phyloP scores from a whole-genome alignment of 1,140 invertebrate species.

The Drosophila nasuta region DNA sequence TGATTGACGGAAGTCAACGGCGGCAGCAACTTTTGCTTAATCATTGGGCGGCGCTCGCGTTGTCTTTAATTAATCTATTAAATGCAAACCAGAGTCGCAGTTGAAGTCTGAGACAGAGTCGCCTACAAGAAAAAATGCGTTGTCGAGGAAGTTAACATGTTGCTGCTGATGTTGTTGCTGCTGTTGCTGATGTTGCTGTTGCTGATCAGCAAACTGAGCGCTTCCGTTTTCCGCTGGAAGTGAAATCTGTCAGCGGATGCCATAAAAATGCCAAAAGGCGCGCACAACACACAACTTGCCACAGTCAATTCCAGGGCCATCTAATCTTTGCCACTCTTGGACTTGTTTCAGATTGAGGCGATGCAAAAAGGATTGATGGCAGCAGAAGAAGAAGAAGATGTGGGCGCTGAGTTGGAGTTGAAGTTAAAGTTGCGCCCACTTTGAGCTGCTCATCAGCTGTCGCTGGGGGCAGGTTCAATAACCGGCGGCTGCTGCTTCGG shows the following conservation, averaged over 20 bases:
- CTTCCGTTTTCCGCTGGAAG: conserved; percentile 83
- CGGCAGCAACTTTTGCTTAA: conserved; percentile 76
- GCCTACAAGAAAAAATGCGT: conserved; percentile 56
- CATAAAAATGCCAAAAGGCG: conserved; percentile 77
- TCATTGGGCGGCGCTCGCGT: conserved; percentile 70
- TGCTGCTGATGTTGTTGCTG: conserved; percentile 1
- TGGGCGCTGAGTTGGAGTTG: conserved; percentile 2
- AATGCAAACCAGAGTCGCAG: conserved; percentile 66
- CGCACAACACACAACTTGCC: conserved; percentile 4
- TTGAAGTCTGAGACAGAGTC: neutral
- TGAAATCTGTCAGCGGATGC: conserved; percentile 77
- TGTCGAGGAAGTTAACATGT: conserved; percentile 67
- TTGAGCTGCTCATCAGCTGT: conserved; percentile 48
- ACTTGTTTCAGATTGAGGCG: neutral
- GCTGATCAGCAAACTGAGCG: conserved; percentile 55
- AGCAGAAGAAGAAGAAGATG: neutral
- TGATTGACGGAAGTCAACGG: conserved; percentile 74
- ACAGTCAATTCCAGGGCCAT: neutral
- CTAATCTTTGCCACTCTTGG: neutral
- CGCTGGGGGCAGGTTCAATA: conserved; percentile 63
- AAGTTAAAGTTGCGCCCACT: conserved; percentile 25
- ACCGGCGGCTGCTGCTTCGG: conserved; percentile 54
- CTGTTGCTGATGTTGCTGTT: conserved; percentile 16
- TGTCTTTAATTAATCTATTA: conserved; percentile 82
- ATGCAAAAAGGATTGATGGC: conserved; percentile 12